phyloP scores from a whole-genome alignment of 2,113 vertebrate genomes.

The Lasiurus borealis region DNA sequence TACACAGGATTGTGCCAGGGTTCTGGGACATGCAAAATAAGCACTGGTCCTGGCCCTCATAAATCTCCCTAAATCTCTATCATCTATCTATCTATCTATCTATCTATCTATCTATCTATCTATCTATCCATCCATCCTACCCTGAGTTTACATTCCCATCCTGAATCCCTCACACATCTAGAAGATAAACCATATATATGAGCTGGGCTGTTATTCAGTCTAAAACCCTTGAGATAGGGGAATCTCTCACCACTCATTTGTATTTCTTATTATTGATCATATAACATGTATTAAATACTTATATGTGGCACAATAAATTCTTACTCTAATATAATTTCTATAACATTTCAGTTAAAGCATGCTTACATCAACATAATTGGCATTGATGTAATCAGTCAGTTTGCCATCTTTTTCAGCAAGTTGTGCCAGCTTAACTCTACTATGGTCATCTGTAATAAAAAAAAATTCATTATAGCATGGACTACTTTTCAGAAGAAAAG shows the following conservation, averaged over 20 bases:
- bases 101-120: background rate
- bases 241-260: background rate
- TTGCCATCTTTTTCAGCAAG: constrained; percentile 92
- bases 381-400: constrained; percentile 96
- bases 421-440: constrained; percentile 93
- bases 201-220: background rate
- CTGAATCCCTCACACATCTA: background rate
- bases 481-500: background rate
- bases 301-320: background rate
- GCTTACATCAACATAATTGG: constrained; percentile 97
- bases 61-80: background rate
- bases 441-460: constrained; percentile 94
- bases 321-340: background rate
- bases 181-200: background rate
- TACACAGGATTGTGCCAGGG: background rate
- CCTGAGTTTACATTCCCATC: background rate
- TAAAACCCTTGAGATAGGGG: background rate
- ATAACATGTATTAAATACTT: background rate
- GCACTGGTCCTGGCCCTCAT: background rate
- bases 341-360: constrained; percentile 56
- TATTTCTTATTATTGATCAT: constrained; percentile 3
- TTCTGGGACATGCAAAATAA: background rate
- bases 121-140: background rate
- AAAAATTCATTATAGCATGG: constrained; percentile 63
- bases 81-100: too few species aligned